Base-by-base conservation (phyloP, 1,140 invertebrate species). In the fruit fly (Drosophila melanogaster) region DNA sequence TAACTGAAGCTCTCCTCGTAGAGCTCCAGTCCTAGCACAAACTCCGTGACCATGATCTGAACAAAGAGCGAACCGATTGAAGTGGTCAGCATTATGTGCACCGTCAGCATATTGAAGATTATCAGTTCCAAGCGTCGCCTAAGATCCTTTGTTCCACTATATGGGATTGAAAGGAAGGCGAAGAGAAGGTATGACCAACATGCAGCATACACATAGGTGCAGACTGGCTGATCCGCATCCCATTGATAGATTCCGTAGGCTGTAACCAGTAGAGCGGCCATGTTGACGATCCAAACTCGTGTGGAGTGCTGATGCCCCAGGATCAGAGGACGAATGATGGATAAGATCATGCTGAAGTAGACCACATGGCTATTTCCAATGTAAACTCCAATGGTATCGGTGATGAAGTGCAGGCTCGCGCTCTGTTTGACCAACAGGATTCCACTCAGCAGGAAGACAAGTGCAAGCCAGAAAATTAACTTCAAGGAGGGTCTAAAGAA, bases 41-140 rank as follows among this genome's bases (percentile, higher is more conserved):
- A 71, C 38, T 91, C 85, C 0, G 80, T 74, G 14, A 56, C 91
- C 38, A 95, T 90, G 11, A 93, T 87, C 17, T 95, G 92, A 46
- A 94, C 93, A 72, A 95, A 95, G 2, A 95, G 79, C 4, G 94
- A 94, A 77, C 95, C 95, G 46, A 95, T 95, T 1, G 93, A 93
- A 1, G 94, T 93, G 7, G 95, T 95, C 35, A 95, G 78, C 38
- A 95, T 79, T 1, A 93, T 78, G 71, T 94, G 94, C 12, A 93
- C 92, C 17, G 92, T 93, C 7, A 93, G 76, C 49, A 94, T 84
- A 19, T 93, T 92, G 3, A 93, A 92, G 50, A 93, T 90, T 24
- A 94, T 92, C 8, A 92, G 87, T 26, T 93, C 76, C 4, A 94
- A 64, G 3, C 93, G 92, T 10, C 93, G 65, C 1, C 62, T 71